A percentile compares a stretch with the other conserved stretches of the same genome.
Conservation (phyloP, 2,888 invertebrate species). For the Rugalucina vietnamica region DNA sequence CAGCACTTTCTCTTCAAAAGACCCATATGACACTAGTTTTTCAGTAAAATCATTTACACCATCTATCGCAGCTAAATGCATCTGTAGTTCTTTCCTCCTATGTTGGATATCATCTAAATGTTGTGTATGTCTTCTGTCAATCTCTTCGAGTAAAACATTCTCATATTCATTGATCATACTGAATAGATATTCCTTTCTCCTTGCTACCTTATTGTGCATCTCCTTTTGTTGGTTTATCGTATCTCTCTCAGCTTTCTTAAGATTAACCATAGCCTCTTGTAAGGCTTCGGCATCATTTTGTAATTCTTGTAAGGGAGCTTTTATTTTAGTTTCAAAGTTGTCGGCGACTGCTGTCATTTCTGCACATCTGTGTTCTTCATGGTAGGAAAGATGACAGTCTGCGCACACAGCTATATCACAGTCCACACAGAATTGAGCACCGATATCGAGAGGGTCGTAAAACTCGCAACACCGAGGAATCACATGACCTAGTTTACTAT, state of each 20-base stretch:
- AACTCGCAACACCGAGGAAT: conserved; percentile 72
- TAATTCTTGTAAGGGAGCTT: conserved; percentile 68
- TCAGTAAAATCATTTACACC: conserved; percentile 76
- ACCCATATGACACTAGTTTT: conserved; percentile 75
- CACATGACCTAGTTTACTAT: conserved; percentile 50
- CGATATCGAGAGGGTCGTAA: conserved; percentile 77
- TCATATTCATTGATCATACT: conserved; percentile 75
- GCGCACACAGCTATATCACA: conserved; percentile 75
- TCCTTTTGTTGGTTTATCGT: conserved; percentile 66
- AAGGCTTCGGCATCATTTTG: conserved; percentile 66
- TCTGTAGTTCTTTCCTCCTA: conserved; percentile 64
- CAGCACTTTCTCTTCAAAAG: conserved; percentile 78
- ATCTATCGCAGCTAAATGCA: conserved; percentile 73
- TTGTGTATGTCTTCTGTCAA: conserved; percentile 69
- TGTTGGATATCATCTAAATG: conserved; percentile 67
- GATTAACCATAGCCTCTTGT: conserved; percentile 58
- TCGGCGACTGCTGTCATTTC: conserved; percentile 75
- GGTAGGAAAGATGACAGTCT: conserved; percentile 71
- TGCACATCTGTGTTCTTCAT: conserved; percentile 74
- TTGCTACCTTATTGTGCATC: conserved; percentile 63
- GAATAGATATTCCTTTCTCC: conserved; percentile 70
- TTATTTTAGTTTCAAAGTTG: conserved; percentile 77
- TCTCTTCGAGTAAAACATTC: conserved; percentile 70
- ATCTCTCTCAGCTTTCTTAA: conserved; percentile 64
- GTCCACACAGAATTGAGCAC: conserved; percentile 76